Evolutionary conservation across 2,113 vertebrate species (phyloP).

Genomic region (Apodemus speciosus): DNA sequence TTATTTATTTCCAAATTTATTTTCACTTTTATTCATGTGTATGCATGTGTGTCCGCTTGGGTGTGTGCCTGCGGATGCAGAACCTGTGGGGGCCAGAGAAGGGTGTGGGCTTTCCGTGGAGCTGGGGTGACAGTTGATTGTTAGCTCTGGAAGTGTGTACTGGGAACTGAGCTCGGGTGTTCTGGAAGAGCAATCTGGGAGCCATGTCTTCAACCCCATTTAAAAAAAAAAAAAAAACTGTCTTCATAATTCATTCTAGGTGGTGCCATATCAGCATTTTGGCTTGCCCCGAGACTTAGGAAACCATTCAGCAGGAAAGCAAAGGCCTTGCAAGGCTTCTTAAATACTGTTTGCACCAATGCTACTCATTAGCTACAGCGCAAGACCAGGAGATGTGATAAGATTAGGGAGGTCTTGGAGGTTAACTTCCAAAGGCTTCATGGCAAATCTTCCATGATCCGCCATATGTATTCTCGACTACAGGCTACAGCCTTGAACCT

Average conservation of each 20-base stretch:
- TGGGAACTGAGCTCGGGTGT: not conserved
- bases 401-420: not conserved
- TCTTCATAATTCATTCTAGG: not conserved
- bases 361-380: not conserved
- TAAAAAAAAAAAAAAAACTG: too few relatives aligned
- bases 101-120: not conserved
- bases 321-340: not conserved
- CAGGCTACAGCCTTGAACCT: not conserved
- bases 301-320: not conserved
- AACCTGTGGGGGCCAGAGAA: not conserved
- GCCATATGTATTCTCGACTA: not conserved
- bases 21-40: not conserved
- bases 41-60: not conserved
- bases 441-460: not conserved
- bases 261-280: not conserved
- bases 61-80: not conserved
- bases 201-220: not conserved
- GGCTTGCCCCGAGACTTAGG: constrained; percentile 16
- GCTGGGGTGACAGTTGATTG: not conserved
- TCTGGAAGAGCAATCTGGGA: not conserved
- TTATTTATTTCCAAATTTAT: not conserved
- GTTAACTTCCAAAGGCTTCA: not conserved
- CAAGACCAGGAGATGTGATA: not conserved
- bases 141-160: not conserved
- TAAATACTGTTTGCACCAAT: not conserved